These are phyloP conservation scores for Mesodorylaimus sp. DNA, from an alignment of 2,888 invertebrate species.

Conservation along the genomic window DNA sequence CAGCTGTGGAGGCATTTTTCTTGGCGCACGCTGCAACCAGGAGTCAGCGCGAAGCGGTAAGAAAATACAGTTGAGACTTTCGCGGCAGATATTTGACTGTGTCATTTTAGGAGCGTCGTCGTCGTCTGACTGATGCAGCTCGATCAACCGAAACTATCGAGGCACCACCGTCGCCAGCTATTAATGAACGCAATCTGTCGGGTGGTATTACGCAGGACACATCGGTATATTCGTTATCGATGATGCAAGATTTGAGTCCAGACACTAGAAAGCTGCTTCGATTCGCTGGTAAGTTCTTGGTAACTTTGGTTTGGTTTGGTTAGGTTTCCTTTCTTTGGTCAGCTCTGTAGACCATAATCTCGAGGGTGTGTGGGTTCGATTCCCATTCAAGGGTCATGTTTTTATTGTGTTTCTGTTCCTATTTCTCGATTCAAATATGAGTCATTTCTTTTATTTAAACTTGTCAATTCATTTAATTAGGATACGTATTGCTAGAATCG, in stretches of 20 bases:
- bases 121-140: too few relatives aligned
- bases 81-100: slow-evolving; percentile 23
- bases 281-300: slow-evolving; percentile 51
- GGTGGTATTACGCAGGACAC: slow-evolving; percentile 12
- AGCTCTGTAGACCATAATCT: too few relatives aligned
- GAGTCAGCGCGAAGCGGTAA: slow-evolving; percentile 14
- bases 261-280: slow-evolving; percentile 59
- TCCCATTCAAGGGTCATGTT: too few relatives aligned
- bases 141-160: not conserved
- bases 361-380: too few relatives aligned
- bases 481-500: too few relatives aligned
- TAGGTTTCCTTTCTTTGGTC: too few relatives aligned
- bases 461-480: too few relatives aligned
- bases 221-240: not conserved
- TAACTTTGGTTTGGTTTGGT: too few relatives aligned
- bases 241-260: slow-evolving; percentile 32
- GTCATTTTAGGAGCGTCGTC: not conserved
- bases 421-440: too few relatives aligned
- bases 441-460: too few relatives aligned
- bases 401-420: too few relatives aligned
- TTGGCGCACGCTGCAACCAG: slow-evolving; percentile 54
- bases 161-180: not conserved
- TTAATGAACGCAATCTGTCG: slow-evolving; percentile 9
- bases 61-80: not conserved
- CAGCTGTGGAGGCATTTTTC: slow-evolving; percentile 76